Percentiles rank a stretch among this genome's conserved stretches.
These are phyloP conservation scores for Dendroctonus ponderosae DNA, from an alignment of 1,140 invertebrate genomes.

Conservation along the genomic window DNA sequence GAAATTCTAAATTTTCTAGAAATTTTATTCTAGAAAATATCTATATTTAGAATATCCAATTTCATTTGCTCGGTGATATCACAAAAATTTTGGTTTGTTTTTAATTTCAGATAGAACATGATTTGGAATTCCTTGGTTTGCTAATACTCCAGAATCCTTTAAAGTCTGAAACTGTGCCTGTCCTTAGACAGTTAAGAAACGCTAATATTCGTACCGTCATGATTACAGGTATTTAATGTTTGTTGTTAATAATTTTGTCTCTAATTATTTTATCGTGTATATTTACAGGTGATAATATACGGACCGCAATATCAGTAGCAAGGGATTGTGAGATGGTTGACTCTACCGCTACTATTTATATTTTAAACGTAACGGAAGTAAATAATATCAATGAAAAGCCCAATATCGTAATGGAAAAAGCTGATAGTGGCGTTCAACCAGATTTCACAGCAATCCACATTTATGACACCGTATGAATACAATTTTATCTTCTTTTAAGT, in stretches of 20 bases:
- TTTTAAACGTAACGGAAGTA: constrained; percentile 51
- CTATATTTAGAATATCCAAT: too few relatives aligned
- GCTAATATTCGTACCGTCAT: constrained; percentile 86
- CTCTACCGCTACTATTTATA: constrained; percentile 70
- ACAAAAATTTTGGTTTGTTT: too few relatives aligned
- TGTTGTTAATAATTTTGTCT: constrained; percentile 7
- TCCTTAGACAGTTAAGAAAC: constrained; percentile 72
- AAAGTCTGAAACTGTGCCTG: constrained; percentile 77
- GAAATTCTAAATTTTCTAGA: too few relatives aligned
- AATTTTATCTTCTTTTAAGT: too few relatives aligned
- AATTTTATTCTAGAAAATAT: too few relatives aligned
- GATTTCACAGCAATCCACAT: constrained; percentile 26
- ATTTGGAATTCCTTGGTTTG: constrained; percentile 81
- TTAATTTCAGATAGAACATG: constrained; percentile 65
- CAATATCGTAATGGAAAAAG: constrained; percentile 29
- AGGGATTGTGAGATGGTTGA: constrained; percentile 86
- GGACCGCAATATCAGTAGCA: constrained; percentile 89
- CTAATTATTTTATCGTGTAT: constrained; percentile 6
- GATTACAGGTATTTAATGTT: constrained; percentile 74
- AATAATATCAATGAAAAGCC: constrained; percentile 46
- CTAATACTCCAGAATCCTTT: constrained; percentile 89
- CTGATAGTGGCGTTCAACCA: constrained; percentile 10
- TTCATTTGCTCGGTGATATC: too few relatives aligned
- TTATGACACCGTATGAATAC: constrained; percentile 16
- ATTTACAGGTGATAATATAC: constrained; percentile 80